These are phyloP conservation scores for Lota lota DNA, from an alignment of 2,113 vertebrate species.

Conservation along the genomic window DNA sequence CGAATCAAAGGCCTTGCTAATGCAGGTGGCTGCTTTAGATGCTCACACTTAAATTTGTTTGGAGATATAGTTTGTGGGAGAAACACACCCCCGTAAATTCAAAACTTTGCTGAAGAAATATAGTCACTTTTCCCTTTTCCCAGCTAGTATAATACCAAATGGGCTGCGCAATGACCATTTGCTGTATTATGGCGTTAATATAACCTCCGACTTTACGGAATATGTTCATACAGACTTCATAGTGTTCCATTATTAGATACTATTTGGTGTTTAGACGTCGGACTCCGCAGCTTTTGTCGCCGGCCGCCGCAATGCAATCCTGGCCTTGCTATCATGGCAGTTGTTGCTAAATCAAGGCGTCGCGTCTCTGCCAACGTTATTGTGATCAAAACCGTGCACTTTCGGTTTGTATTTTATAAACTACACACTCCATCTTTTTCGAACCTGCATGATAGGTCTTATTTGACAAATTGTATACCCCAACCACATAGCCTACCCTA, in stretches of 20 bases:
- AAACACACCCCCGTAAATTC: slow-evolving; percentile 70
- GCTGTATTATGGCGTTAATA: too few species aligned
- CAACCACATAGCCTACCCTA: too few species aligned
- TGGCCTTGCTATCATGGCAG: slow-evolving; percentile 64
- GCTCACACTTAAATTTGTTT: slow-evolving; percentile 35
- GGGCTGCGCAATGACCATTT: too few species aligned
- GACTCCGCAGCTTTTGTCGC: slow-evolving; percentile 35
- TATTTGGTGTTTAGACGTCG: too few species aligned
- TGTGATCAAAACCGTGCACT: slow-evolving; percentile 32
- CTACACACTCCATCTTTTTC: too few species aligned
- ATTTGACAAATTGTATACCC: too few species aligned
- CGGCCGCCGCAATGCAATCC: slow-evolving; percentile 46
- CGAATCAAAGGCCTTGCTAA: slow-evolving; percentile 28
- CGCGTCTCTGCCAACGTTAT: slow-evolving; percentile 38
- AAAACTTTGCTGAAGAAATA: slow-evolving; percentile 58
- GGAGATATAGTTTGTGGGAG: slow-evolving; percentile 29
- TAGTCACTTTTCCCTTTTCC: background rate
- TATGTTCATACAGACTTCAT: too few species aligned
- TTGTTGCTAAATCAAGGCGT: slow-evolving; percentile 53
- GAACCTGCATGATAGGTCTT: too few species aligned
- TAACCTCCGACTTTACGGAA: too few species aligned
- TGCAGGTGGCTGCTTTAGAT: slow-evolving; percentile 32
- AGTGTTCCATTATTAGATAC: too few species aligned
- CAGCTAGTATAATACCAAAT: too few species aligned
- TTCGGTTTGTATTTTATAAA: background rate